Conservation (phyloP, 2,797 vertebrate species). For the Etheostoma perlongum region DNA sequence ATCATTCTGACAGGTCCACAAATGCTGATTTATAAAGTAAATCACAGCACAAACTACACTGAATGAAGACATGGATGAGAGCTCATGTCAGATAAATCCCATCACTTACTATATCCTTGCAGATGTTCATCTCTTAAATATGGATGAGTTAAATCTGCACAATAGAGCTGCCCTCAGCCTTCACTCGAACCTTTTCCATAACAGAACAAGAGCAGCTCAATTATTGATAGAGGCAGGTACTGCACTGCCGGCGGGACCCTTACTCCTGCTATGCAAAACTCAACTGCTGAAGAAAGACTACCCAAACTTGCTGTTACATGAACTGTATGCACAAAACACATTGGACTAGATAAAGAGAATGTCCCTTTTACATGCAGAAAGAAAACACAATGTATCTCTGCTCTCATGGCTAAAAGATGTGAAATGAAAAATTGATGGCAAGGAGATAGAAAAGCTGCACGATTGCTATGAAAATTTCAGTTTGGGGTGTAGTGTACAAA, state of each 20-base stretch:
- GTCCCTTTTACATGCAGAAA: constrained; percentile 22
- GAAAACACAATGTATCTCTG: constrained; percentile 42
- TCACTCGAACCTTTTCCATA: constrained; percentile 59
- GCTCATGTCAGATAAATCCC: constrained; percentile 49
- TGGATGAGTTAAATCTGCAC: constrained; percentile 78
- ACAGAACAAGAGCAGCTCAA: constrained; percentile 78
- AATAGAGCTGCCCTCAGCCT: constrained; percentile 59
- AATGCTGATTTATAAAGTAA: not conserved
- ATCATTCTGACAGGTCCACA: not conserved
- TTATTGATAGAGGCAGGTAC: constrained; percentile 81
- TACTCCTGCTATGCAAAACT: constrained; percentile 52
- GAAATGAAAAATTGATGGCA: constrained; percentile 80
- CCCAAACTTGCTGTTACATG: constrained; percentile 12
- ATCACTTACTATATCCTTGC: constrained; percentile 46
- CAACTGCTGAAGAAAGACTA: not conserved
- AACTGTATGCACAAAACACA: constrained; percentile 28
- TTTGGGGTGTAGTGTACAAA: constrained; percentile 58
- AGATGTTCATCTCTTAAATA: constrained; percentile 72
- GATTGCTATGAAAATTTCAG: constrained; percentile 72
- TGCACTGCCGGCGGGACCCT: constrained; percentile 40
- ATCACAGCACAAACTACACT: not conserved
- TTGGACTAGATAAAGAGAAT: constrained; percentile 9
- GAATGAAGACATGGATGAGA: constrained; percentile 36
- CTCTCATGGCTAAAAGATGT: constrained; percentile 82
- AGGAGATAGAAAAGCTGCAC: constrained; percentile 54